Evolutionary conservation across 2,797 vertebrate species (phyloP).

Genomic region (Pyrocephalus nanus): DNA sequence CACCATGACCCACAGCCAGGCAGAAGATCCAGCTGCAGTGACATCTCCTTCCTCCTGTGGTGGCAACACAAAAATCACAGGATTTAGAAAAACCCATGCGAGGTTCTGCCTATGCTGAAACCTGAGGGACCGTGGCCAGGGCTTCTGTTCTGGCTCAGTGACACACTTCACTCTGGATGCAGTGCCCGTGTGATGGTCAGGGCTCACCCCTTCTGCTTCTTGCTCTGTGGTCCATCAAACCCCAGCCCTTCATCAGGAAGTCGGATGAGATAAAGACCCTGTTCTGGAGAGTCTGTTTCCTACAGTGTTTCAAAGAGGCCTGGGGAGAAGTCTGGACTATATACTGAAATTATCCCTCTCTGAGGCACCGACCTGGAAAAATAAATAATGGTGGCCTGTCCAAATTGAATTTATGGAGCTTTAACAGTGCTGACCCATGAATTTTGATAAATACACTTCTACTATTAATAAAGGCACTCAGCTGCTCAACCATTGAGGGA

Average conservation of each 20-base stretch:
- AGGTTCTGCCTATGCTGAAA: neutral
- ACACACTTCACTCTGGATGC: neutral
- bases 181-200: neutral
- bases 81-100: neutral
- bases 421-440: slow-evolving; percentile 46
- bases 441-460: slow-evolving; percentile 39
- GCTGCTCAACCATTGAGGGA: neutral
- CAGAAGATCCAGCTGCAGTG: neutral
- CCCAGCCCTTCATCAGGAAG: neutral
- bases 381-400: slow-evolving; percentile 10
- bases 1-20: neutral
- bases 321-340: neutral
- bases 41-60: neutral
- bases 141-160: neutral
- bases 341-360: neutral
- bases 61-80: neutral
- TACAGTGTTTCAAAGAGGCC: neutral
- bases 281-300: neutral
- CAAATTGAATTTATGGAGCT: slow-evolving; percentile 9
- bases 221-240: neutral
- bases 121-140: neutral
- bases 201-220: neutral
- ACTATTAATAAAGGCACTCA: slow-evolving; percentile 54
- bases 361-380: neutral
- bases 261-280: neutral